Percentiles rank a stretch among this genome's conserved stretches.
These are phyloP conservation scores for Rhynchonycteris naso DNA, from an alignment of 2,797 vertebrate genomes.

Conservation along the genomic window DNA sequence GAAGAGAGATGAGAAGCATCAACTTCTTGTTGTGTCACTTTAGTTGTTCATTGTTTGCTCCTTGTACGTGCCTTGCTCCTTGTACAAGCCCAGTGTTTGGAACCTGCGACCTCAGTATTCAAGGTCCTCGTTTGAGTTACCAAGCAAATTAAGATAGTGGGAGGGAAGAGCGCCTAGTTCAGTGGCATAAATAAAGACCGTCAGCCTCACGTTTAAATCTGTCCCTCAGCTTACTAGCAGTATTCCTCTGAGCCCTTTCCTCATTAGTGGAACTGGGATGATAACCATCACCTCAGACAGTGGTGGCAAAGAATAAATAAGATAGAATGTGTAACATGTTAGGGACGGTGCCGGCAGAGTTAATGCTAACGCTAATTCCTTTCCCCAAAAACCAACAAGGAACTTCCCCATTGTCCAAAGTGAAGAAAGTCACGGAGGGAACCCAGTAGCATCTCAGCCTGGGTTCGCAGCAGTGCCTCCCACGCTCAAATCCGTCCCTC, in stretches of 20 bases:
- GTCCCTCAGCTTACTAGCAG: background rate
- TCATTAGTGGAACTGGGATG: background rate
- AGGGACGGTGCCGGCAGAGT: background rate
- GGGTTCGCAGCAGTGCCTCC: background rate
- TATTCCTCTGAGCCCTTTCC: background rate
- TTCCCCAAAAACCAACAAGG: background rate
- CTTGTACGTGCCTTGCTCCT: too few relatives aligned
- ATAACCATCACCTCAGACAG: background rate
- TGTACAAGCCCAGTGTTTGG: too few relatives aligned
- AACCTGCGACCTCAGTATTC: too few relatives aligned
- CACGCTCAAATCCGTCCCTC: background rate
- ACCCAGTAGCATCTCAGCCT: background rate
- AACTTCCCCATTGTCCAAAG: background rate
- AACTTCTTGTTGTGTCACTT: too few relatives aligned
- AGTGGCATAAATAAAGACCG: background rate
- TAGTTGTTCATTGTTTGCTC: too few relatives aligned
- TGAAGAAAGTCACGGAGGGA: background rate
- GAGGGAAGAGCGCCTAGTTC: background rate
- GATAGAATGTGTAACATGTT: background rate
- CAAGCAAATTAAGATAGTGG: background rate
- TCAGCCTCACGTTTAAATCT: background rate
- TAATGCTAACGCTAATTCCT: background rate
- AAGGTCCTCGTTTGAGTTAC: background rate
- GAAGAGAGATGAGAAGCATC: too few relatives aligned
- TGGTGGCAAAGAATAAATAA: background rate